phyloP scores from a whole-genome alignment of 2,888 invertebrate genomes.

The Luperina nickerlii region DNA sequence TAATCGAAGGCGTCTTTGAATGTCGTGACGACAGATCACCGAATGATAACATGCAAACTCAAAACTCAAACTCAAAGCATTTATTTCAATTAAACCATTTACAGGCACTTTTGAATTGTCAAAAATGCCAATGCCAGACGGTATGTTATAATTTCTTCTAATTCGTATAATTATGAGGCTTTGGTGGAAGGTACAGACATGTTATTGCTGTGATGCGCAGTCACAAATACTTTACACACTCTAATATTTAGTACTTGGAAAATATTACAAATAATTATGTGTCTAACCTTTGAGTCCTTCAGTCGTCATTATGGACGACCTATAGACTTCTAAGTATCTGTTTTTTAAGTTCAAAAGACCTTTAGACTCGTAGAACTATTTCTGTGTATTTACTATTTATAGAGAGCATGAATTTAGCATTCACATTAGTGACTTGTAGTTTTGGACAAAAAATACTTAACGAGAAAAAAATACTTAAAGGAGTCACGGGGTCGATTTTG shows the following conservation, averaged over 20 bases:
- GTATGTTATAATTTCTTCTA: constrained; percentile 67
- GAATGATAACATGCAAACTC: constrained; percentile 72
- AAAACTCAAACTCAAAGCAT: too few species aligned
- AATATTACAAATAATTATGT: not conserved
- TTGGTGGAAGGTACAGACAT: constrained; percentile 66
- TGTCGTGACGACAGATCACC: constrained; percentile 69
- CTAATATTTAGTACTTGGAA: not conserved
- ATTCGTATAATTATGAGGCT: constrained; percentile 70
- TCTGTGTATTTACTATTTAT: constrained; percentile 9
- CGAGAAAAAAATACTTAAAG: too few species aligned
- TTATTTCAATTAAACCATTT: too few species aligned
- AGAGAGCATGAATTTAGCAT: constrained; percentile 1
- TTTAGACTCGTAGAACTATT: constrained; percentile 1
- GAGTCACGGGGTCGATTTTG: too few species aligned
- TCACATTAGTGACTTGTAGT: constrained; percentile 9
- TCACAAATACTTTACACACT: constrained; percentile 2
- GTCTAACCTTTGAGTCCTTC: constrained; percentile 22
- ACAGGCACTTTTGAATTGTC: too few species aligned
- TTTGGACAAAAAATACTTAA: too few species aligned
- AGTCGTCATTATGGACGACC: constrained; percentile 12
- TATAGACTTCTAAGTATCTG: constrained; percentile 24
- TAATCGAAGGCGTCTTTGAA: constrained; percentile 46
- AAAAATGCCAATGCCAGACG: too few species aligned
- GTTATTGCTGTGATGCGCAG: constrained; percentile 69
- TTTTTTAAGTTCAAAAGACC: constrained; percentile 6